These are phyloP conservation scores for Toxotes chatareus DNA, from an alignment of 2,113 vertebrate genomes.

Conservation along the genomic window DNA sequence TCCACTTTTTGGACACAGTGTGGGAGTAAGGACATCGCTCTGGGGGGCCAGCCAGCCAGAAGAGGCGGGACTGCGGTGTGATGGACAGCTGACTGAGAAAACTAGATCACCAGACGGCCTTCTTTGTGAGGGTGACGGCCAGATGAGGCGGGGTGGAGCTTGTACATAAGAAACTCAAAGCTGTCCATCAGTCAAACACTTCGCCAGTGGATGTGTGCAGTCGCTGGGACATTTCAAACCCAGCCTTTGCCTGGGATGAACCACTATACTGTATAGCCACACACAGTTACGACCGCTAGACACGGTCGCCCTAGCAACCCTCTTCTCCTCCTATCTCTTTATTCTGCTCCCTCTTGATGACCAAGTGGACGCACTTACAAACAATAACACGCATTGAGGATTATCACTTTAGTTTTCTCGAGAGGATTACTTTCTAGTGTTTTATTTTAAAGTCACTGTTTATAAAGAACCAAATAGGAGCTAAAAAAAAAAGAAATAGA, in stretches of 20 bases:
- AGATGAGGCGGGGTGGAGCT: slow-evolving; percentile 52
- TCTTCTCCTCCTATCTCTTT: slow-evolving; percentile 40
- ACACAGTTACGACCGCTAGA: slow-evolving; percentile 46
- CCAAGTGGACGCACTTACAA: slow-evolving; percentile 50
- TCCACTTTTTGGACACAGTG: slow-evolving; percentile 41
- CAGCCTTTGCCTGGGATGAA: slow-evolving; percentile 66
- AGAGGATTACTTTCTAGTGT: slow-evolving; percentile 65
- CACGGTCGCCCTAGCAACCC: slow-evolving; percentile 52
- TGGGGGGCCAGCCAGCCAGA: slow-evolving; percentile 6
- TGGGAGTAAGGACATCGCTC: slow-evolving; percentile 31
- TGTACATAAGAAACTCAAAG: slow-evolving; percentile 73
- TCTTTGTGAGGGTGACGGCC: slow-evolving; percentile 47
- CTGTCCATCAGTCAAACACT: slow-evolving; percentile 44
- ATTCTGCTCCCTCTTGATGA: slow-evolving; percentile 31
- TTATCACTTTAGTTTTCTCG: slow-evolving; percentile 51
- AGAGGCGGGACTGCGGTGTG: slow-evolving; percentile 34
- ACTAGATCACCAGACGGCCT: slow-evolving; percentile 63
- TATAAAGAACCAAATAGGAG: slow-evolving; percentile 76
- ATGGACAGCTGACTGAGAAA: slow-evolving; percentile 32
- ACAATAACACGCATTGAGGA: slow-evolving; percentile 36
- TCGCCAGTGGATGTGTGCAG: slow-evolving; percentile 43
- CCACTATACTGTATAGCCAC: slow-evolving; percentile 77
- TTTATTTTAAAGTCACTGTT: slow-evolving; percentile 69
- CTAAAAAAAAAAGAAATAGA: slow-evolving; percentile 35
- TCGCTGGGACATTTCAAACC: slow-evolving; percentile 48